Percentiles rank a stretch among this genome's conserved stretches.
phyloP scores from a whole-genome alignment of 2,797 vertebrate species.

The Ara ararauna region DNA sequence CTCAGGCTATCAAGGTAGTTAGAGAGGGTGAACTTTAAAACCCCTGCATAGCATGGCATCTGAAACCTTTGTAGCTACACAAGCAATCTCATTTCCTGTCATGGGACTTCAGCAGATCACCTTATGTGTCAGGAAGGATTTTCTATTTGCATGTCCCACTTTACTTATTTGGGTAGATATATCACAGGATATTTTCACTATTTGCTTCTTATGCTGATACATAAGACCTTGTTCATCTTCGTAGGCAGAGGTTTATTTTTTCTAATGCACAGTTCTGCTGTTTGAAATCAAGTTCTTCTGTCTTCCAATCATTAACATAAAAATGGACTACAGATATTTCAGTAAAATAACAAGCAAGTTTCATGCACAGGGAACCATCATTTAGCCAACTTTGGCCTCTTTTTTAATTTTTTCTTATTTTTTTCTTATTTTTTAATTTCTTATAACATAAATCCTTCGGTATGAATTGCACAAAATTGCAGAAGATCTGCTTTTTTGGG shows the following conservation, averaged over 20 bases:
- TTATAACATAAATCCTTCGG: background rate
- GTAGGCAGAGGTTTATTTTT: background rate
- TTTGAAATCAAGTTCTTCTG: background rate
- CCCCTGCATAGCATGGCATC: slow-evolving; percentile 11
- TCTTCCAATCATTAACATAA: background rate
- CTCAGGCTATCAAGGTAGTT: slow-evolving; percentile 34
- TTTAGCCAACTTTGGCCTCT: background rate
- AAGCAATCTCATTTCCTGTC: slow-evolving; percentile 30
- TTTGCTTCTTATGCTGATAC: background rate
- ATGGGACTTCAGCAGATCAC: background rate
- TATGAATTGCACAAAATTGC: background rate
- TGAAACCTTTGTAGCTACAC: slow-evolving; percentile 43
- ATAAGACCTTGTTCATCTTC: background rate
- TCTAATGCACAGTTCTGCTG: background rate
- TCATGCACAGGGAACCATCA: background rate
- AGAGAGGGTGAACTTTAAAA: slow-evolving; percentile 36
- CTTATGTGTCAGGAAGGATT: background rate
- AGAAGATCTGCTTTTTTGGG: background rate
- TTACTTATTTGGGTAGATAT: background rate
- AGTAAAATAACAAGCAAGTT: background rate
- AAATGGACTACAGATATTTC: background rate
- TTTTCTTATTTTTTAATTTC: background rate
- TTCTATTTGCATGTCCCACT: background rate
- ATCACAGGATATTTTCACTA: background rate
- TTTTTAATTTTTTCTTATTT: background rate